phyloP scores from a whole-genome alignment of 1,140 invertebrate genomes.

The Drosophila ficusphila region DNA sequence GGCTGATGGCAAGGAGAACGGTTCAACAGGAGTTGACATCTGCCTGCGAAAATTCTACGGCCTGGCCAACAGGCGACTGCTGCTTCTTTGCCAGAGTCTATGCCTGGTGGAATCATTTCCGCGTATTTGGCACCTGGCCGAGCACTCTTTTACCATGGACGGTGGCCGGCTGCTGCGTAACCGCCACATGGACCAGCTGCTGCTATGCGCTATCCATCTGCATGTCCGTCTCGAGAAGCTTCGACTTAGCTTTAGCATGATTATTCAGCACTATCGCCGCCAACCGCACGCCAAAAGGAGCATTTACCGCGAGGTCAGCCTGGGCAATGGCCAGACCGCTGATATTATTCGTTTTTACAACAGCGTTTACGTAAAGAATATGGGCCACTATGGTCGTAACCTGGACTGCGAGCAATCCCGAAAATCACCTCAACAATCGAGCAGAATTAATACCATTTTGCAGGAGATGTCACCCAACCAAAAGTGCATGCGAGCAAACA shows the following conservation, averaged over 20 bases:
- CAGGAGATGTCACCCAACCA: neutral
- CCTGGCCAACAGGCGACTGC: constrained; percentile 93
- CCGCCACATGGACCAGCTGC: constrained; percentile 97
- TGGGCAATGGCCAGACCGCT: constrained; percentile 75
- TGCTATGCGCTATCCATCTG: constrained; percentile 98
- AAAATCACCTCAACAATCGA: neutral
- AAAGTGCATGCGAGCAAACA: constrained; percentile 7
- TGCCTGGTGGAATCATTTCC: constrained; percentile 89
- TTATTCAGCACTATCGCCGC: constrained; percentile 95
- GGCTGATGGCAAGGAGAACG: constrained; percentile 71
- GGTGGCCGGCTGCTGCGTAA: constrained; percentile 87
- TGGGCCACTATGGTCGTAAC: constrained; percentile 29
- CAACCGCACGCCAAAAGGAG: constrained; percentile 95
- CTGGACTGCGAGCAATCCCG: constrained; percentile 2
- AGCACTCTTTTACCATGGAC: constrained; percentile 93
- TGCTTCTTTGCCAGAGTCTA: constrained; percentile 93
- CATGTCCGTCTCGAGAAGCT: constrained; percentile 91
- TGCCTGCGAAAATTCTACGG: constrained; percentile 92
- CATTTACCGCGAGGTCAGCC: constrained; percentile 94
- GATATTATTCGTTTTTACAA: constrained; percentile 69
- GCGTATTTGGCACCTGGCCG: constrained; percentile 97
- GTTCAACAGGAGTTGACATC: constrained; percentile 5
- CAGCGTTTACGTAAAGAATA: constrained; percentile 35
- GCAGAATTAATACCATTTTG: neutral
- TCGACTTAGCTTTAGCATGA: constrained; percentile 91